Conservation (phyloP, 1,140 invertebrate species). For the Melanaphis sacchari region DNA sequence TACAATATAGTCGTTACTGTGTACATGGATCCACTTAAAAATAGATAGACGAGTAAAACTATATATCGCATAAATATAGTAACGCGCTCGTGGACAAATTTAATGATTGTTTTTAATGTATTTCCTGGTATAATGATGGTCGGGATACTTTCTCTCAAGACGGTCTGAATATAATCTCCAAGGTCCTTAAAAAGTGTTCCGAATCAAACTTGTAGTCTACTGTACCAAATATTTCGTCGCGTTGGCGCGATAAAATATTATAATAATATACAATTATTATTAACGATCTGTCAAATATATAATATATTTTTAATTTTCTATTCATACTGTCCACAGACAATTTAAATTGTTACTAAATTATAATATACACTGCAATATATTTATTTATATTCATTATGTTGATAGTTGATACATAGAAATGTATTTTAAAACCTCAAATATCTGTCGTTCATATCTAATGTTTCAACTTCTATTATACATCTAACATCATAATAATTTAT, state of each 20-base stretch:
- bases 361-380: neutral
- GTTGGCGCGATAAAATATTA: neutral
- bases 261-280: neutral
- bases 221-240: neutral
- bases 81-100: neutral
- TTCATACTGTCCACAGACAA: neutral
- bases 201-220: neutral
- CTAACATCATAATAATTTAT: no score
- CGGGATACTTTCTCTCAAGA: conserved; percentile 24
- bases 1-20: neutral
- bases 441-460: neutral
- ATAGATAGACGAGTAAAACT: neutral
- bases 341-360: neutral
- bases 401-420: no score
- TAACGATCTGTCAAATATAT: neutral
- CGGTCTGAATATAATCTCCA: conserved; percentile 5
- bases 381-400: neutral
- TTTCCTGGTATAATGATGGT: neutral
- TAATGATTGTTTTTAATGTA: neutral
- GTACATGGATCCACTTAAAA: neutral
- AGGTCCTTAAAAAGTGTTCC: conserved; percentile 12
- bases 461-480: no score
- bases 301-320: neutral
- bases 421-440: neutral
- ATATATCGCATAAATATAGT: neutral